Evolutionary conservation across 2,797 vertebrate species (phyloP).

Genomic region (Ibycter americanus): DNA sequence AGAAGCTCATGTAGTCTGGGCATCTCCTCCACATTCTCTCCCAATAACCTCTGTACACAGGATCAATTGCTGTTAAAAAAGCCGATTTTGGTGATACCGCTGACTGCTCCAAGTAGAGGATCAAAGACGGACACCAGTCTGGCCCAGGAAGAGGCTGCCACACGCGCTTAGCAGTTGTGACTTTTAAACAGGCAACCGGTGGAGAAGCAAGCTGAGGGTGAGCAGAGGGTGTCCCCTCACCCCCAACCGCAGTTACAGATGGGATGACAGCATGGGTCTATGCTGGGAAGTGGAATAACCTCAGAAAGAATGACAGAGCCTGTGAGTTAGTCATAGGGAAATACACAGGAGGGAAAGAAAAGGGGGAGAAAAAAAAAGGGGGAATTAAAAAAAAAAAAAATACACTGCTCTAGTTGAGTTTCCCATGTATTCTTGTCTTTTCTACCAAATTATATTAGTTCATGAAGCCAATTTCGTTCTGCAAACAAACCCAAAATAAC

Average conservation of each 20-base stretch:
- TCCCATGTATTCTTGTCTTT: neutral
- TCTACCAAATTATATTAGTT: neutral
- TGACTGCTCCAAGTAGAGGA: neutral
- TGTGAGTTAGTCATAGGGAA: neutral
- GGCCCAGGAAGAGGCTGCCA: neutral
- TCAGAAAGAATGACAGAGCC: neutral
- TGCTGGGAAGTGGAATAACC: neutral
- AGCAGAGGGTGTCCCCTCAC: neutral
- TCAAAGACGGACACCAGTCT: fast-evolving
- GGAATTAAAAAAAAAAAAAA: neutral
- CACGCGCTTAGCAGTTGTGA: fast-evolving
- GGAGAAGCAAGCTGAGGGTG: neutral
- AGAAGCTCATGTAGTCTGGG: neutral
- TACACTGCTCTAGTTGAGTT: neutral
- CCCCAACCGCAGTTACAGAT: neutral
- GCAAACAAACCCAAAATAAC: neutral
- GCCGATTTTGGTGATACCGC: neutral
- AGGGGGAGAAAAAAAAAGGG: neutral
- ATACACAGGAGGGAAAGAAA: neutral
- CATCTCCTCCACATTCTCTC: fast-evolving
- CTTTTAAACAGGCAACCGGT: neutral
- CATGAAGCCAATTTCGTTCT: neutral
- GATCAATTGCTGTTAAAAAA: neutral
- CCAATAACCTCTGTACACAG: neutral
- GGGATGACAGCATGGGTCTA: fast-evolving